A percentile compares a stretch with the other conserved stretches of the same genome.
Conservation (phyloP, 2,113 vertebrate species). For the Fulica atra region DNA sequence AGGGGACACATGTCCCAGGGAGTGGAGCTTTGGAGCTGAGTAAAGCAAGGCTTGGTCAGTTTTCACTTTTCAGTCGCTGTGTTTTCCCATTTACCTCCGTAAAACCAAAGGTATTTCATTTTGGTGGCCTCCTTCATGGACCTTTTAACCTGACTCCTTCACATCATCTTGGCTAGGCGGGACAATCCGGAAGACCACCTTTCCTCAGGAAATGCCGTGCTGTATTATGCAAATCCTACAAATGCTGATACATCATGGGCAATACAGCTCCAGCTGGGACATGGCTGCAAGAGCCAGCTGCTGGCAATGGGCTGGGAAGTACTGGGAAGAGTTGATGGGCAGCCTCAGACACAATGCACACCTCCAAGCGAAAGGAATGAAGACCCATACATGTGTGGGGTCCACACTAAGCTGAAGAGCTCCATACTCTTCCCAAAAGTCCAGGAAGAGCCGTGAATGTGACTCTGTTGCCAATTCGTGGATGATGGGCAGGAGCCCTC, state of each 20-base stretch:
- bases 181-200: not conserved
- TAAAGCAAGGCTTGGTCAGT: not conserved
- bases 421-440: not conserved
- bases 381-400: rapidly evolving
- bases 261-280: not conserved
- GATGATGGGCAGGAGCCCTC: not conserved
- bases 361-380: not conserved
- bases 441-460: not conserved
- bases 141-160: not conserved
- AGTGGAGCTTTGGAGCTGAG: not conserved
- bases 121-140: not conserved
- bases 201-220: rapidly evolving
- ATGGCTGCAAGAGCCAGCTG: not conserved
- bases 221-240: rapidly evolving
- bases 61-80: not conserved
- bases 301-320: not conserved
- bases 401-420: not conserved
- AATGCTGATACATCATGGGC: not conserved
- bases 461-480: not conserved
- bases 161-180: not conserved
- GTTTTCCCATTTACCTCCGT: not conserved
- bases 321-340: not conserved
- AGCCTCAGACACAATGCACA: not conserved
- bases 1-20: rapidly evolving
- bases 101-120: not conserved